Evolutionary conservation across 2,113 vertebrate genomes (phyloP).

Genomic region (Oceanites oceanicus): DNA sequence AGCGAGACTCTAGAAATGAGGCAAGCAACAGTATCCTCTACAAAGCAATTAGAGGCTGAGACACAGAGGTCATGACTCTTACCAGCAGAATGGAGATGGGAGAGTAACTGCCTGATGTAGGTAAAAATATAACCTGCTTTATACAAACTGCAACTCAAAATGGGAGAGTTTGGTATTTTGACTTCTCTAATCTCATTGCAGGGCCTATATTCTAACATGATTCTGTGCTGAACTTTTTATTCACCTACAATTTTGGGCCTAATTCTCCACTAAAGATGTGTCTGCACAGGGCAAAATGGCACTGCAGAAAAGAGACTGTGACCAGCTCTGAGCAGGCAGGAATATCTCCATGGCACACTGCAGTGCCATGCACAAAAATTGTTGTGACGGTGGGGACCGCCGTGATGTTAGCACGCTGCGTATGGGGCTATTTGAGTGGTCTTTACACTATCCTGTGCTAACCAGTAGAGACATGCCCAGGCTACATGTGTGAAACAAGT

Average conservation of each 20-base stretch:
- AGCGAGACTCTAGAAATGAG: background rate
- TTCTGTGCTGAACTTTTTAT: background rate
- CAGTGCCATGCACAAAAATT: background rate
- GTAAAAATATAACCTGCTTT: background rate
- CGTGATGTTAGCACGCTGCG: accelerated
- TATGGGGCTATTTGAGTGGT: background rate
- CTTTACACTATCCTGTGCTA: background rate
- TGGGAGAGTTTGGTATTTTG: background rate
- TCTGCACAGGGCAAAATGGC: background rate
- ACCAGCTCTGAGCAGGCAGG: background rate
- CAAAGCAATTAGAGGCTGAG: background rate
- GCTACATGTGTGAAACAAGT: background rate
- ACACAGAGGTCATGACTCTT: background rate
- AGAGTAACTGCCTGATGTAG: background rate
- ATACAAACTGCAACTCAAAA: background rate
- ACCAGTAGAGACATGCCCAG: background rate
- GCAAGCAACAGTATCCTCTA: background rate
- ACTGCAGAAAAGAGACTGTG: background rate
- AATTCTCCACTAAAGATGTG: background rate
- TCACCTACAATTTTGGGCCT: background rate
- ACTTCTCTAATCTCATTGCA: background rate
- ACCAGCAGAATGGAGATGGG: background rate
- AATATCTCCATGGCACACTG: background rate
- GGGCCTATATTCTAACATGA: background rate
- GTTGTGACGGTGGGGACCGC: background rate